Percentiles rank a stretch among this genome's conserved stretches.
phyloP scores from a whole-genome alignment of 2,797 vertebrate species.

The Pseudochirops cupreus region DNA sequence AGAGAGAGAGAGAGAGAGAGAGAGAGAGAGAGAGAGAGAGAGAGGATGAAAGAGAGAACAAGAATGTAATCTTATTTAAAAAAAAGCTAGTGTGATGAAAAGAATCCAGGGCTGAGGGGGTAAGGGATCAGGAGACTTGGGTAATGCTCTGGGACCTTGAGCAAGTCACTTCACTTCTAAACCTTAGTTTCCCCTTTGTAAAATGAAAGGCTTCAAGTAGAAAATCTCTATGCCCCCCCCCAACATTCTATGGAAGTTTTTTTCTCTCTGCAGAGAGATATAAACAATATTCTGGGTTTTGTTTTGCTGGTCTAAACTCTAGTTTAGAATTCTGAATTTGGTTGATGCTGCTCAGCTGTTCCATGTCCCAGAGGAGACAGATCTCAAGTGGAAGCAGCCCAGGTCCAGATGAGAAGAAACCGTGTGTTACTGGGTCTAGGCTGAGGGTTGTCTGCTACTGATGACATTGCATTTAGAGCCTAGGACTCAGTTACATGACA shows the following conservation, averaged over 20 bases:
- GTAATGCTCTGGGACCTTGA: background rate
- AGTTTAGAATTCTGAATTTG: background rate
- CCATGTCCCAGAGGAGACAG: background rate
- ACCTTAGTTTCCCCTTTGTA: background rate
- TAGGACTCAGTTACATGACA: background rate
- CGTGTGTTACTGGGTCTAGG: background rate
- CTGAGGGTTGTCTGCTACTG: background rate
- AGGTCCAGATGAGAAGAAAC: background rate
- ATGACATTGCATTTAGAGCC: background rate
- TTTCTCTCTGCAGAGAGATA: slow-evolving; percentile 43
- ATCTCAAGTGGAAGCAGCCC: background rate
- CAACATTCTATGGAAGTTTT: background rate
- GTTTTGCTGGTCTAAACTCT: slow-evolving; percentile 26
- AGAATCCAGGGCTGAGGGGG: background rate
- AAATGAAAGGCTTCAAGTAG: background rate
- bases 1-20: background rate
- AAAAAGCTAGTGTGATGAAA: background rate
- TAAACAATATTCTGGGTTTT: slow-evolving; percentile 55
- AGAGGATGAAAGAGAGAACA: background rate
- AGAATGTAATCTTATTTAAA: background rate
- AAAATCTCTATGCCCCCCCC: background rate
- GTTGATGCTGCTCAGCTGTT: background rate
- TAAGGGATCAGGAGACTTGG: background rate
- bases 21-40: background rate
- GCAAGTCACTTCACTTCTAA: background rate